A percentile compares a stretch with the other conserved stretches of the same genome.
These are phyloP conservation scores for Ariopsis seemanni DNA, from an alignment of 2,113 vertebrate genomes.

Conservation along the genomic window DNA sequence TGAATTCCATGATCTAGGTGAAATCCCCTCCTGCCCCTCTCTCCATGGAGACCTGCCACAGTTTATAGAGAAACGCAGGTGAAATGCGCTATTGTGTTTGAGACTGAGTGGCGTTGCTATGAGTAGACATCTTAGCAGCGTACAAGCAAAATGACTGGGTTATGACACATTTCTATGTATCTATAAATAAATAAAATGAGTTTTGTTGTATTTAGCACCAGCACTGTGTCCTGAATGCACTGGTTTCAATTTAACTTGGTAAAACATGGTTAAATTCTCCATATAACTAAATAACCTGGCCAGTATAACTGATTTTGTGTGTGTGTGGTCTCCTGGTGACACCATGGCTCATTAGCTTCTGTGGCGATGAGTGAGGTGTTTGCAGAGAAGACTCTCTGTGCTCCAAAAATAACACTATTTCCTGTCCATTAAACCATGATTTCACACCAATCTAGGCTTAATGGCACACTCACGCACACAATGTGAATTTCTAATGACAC, in stretches of 20 bases:
- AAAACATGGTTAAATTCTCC: background rate
- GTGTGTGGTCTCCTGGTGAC: conserved; percentile 39
- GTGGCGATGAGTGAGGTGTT: conserved; percentile 73
- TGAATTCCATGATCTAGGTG: conserved; percentile 38
- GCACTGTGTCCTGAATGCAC: background rate
- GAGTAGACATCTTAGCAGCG: conserved; percentile 27
- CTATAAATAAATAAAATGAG: background rate
- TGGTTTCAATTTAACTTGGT: background rate
- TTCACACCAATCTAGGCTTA: conserved; percentile 77
- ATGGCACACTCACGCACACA: conserved; percentile 45
- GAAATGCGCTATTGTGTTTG: conserved; percentile 42
- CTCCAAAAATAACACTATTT: conserved; percentile 81
- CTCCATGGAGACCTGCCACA: conserved; percentile 28
- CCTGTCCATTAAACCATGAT: conserved; percentile 74
- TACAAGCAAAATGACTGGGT: conserved; percentile 7
- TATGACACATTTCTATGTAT: background rate
- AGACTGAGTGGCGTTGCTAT: conserved; percentile 11
- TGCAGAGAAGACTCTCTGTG: conserved; percentile 58
- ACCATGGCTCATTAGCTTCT: conserved; percentile 61
- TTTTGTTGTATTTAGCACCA: background rate
- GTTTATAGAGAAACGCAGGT: conserved; percentile 36
- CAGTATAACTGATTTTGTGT: conserved; percentile 10
- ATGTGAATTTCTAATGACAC: conserved; percentile 50
- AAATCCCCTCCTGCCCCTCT: background rate
- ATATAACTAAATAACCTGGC: background rate